A percentile compares a stretch with the other conserved stretches of the same genome.
phyloP scores from a whole-genome alignment of 2,797 vertebrate species.

The Petrocephalus sullivani region DNA sequence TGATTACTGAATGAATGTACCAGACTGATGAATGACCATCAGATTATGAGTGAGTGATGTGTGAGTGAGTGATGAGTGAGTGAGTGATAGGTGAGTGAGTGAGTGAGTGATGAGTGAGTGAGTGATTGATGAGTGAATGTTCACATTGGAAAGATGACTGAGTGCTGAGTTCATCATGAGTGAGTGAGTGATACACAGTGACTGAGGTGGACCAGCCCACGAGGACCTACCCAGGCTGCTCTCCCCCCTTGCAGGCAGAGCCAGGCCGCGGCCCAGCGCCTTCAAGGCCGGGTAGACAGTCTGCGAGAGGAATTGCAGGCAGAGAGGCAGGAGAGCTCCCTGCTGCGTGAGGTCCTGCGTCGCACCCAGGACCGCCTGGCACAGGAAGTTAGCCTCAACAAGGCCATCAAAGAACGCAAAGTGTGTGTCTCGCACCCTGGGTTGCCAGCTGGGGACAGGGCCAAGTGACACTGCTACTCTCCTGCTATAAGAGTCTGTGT shows the following conservation, averaged over 20 bases:
- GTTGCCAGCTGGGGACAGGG: background rate
- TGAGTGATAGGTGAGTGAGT: background rate
- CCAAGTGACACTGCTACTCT: background rate
- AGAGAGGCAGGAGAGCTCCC: conserved; percentile 34
- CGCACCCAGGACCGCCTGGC: conserved; percentile 47
- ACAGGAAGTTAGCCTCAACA: conserved; percentile 50
- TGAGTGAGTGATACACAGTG: background rate
- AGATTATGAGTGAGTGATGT: background rate
- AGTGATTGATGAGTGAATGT: background rate
- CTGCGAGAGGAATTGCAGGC: conserved; percentile 35
- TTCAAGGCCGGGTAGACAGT: conserved; percentile 33
- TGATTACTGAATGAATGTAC: background rate
- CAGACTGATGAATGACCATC: too few relatives aligned
- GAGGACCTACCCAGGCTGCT: conserved; percentile 34
- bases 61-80: background rate
- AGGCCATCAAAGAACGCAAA: conserved; percentile 36
- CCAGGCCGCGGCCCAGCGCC: conserved; percentile 27
- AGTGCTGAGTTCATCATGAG: background rate
- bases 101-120: background rate
- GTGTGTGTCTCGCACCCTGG: conserved; percentile 32
- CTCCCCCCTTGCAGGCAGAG: conserved; percentile 30
- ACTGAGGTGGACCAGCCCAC: background rate
- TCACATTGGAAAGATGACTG: background rate
- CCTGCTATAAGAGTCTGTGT: background rate
- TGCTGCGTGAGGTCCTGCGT: conserved; percentile 54